These are phyloP conservation scores for Atopsyche davidsoni DNA, from an alignment of 1,140 invertebrate genomes.

Conservation along the genomic window DNA sequence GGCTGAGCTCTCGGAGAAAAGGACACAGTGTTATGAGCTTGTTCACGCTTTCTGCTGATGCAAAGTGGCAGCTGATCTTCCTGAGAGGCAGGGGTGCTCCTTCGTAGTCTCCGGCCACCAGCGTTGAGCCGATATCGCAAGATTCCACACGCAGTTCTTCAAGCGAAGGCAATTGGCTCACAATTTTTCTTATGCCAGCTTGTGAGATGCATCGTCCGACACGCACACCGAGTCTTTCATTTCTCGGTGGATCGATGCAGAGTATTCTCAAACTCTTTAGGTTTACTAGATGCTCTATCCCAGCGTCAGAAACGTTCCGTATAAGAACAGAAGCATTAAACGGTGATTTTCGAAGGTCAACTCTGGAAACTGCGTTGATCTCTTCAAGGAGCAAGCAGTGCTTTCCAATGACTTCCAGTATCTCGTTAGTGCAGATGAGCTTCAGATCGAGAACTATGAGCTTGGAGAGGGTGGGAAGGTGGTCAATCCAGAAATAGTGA, in stretches of 20 bases:
- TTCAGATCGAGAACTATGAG: constrained; percentile 46
- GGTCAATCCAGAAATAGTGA: constrained; percentile 41
- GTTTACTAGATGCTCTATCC: constrained; percentile 36
- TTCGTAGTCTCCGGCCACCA: constrained; percentile 36
- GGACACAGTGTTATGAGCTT: constrained; percentile 45
- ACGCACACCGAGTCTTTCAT: constrained; percentile 37
- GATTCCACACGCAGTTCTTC: constrained; percentile 45
- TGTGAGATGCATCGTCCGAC: constrained; percentile 41
- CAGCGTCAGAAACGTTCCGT: constrained; percentile 44
- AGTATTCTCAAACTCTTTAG: constrained; percentile 41
- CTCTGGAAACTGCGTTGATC: constrained; percentile 48
- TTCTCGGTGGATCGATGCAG: constrained; percentile 44
- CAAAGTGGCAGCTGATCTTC: constrained; percentile 45
- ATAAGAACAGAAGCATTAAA: constrained; percentile 46
- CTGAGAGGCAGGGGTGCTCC: constrained; percentile 37
- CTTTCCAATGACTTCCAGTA: constrained; percentile 44
- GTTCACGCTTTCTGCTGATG: constrained; percentile 39
- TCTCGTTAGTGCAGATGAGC: constrained; percentile 50
- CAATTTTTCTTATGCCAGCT: constrained; percentile 41
- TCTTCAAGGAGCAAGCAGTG: constrained; percentile 45
- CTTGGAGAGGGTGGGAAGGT: constrained; percentile 37
- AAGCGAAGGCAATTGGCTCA: constrained; percentile 40
- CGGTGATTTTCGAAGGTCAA: constrained; percentile 42
- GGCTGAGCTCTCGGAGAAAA: constrained; percentile 38
- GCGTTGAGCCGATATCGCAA: constrained; percentile 45